Evolutionary conservation across 2,888 invertebrate species (phyloP).

Genomic region (Acronicta aceris): DNA sequence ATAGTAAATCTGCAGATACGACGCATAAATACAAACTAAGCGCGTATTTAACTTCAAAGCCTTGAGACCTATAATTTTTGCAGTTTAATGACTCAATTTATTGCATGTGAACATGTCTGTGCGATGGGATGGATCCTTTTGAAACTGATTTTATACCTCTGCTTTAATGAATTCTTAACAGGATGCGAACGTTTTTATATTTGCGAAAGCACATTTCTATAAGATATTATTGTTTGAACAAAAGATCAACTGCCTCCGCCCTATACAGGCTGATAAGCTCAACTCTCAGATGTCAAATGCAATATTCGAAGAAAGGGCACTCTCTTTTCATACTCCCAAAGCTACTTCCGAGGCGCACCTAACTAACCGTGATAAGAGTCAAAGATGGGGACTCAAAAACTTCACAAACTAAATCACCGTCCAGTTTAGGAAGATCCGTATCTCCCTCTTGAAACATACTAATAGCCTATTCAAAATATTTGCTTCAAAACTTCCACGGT

Average conservation of each 20-base stretch:
- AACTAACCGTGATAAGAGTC: slow-evolving; percentile 84
- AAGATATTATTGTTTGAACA: slow-evolving; percentile 63
- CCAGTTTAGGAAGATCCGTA: slow-evolving; percentile 67
- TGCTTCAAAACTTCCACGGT: slow-evolving; percentile 32
- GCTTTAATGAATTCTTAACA: slow-evolving; percentile 33
- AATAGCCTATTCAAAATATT: slow-evolving; percentile 34
- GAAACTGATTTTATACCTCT: slow-evolving; percentile 32
- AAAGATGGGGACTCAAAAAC: slow-evolving; percentile 75
- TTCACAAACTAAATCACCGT: slow-evolving; percentile 73
- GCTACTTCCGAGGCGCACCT: slow-evolving; percentile 73
- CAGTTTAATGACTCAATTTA: slow-evolving; percentile 70
- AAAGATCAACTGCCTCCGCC: slow-evolving; percentile 57
- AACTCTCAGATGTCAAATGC: slow-evolving; percentile 78
- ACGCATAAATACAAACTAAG: slow-evolving; percentile 70
- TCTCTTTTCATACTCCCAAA: slow-evolving; percentile 72
- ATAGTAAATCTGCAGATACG: slow-evolving; percentile 72
- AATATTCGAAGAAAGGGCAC: slow-evolving; percentile 79
- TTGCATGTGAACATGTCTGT: slow-evolving; percentile 48
- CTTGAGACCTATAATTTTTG: slow-evolving; percentile 60
- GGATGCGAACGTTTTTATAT: slow-evolving; percentile 13
- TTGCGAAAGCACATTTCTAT: slow-evolving; percentile 25
- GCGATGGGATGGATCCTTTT: slow-evolving; percentile 50
- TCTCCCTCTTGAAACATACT: slow-evolving; percentile 49
- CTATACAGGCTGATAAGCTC: slow-evolving; percentile 68
- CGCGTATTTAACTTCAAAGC: slow-evolving; percentile 66